Evolutionary conservation across 2,888 invertebrate genomes (phyloP), one percentile per base, ranked within the genome.

Genomic region (Pyrgus malvae): DNA sequence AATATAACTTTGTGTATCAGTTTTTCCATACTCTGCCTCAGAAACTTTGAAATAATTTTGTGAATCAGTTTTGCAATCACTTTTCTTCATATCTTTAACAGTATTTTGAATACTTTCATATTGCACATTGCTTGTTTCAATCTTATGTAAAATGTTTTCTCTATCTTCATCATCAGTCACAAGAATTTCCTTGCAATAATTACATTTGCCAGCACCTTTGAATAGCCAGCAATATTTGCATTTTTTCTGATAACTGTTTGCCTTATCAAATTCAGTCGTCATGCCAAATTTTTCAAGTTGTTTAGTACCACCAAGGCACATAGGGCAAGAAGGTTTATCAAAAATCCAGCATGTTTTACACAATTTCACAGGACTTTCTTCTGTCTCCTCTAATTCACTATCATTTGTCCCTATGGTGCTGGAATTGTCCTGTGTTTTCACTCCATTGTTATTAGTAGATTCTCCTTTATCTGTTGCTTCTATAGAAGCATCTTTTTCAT

Each of bases 151-250:
- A 0, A 21, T 3, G 5, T 12, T 40, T 11, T 11, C n/a, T 37
- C 17, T 37, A 9, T 17, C 2, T 14, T 16, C 19, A 17, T 37
- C 21, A 21, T 21, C n/a, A 5, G 37, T 37, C 19, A 44, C 33
- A 19, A 50, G 60, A 11, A 38, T 7, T 56, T 64, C 71, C 23
- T 72, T 69, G 58, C 83, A 84, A 48, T 59, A 38, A 42, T 70
- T 60, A 67, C 82, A 82, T 62, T 66, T 70, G 0, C 56, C 51
- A 7, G 62, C 40, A 54, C 67, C 55, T 44, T 57, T 58, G 29
- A 80, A 81, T 16, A 81, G 19, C 75, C 80, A 81, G 48, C 81
- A 82, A 53, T 58, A 58, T 37, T 71, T 67, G 50, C 82, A 80
- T 58, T 1, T 50, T 49, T 53, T 14, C 23, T 35, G 9, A 12